Evolutionary conservation across 2,888 invertebrate species (phyloP).

Genomic region (Lepetodrilus schrolli): DNA sequence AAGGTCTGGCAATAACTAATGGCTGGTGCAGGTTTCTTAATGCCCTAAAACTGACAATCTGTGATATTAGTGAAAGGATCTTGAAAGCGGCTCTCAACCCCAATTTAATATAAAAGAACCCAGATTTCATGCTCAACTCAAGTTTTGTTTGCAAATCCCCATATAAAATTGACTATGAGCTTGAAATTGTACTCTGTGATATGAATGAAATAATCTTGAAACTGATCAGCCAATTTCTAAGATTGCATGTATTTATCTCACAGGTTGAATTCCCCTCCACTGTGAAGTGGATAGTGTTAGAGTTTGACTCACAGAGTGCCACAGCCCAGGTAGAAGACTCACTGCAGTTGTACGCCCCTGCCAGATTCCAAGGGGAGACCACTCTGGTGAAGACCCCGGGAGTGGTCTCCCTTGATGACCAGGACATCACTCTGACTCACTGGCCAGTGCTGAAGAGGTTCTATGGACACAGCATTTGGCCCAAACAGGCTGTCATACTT

Average conservation of each 20-base stretch:
- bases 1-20: no score
- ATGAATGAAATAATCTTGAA: no score
- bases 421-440: slow-evolving; percentile 55
- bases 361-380: slow-evolving; percentile 37
- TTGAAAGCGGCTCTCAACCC: no score
- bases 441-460: slow-evolving; percentile 76
- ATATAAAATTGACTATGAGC: no score
- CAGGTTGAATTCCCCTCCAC: slow-evolving; percentile 88
- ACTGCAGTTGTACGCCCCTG: slow-evolving; percentile 77
- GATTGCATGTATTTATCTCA: background rate
- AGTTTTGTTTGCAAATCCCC: no score
- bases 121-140: no score
- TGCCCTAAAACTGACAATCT: no score
- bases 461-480: slow-evolving; percentile 84
- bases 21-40: no score
- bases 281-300: slow-evolving; percentile 93
- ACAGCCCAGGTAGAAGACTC: slow-evolving; percentile 95
- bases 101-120: no score
- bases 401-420: slow-evolving; percentile 34
- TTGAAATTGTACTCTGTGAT: no score
- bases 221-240: no score
- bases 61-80: no score
- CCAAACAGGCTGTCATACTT: slow-evolving; percentile 84
- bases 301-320: slow-evolving; percentile 93
- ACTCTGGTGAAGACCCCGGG: slow-evolving; percentile 27